Evolutionary conservation across 1,140 invertebrate species (phyloP).

Genomic region (Drosophila kurseongensis): DNA sequence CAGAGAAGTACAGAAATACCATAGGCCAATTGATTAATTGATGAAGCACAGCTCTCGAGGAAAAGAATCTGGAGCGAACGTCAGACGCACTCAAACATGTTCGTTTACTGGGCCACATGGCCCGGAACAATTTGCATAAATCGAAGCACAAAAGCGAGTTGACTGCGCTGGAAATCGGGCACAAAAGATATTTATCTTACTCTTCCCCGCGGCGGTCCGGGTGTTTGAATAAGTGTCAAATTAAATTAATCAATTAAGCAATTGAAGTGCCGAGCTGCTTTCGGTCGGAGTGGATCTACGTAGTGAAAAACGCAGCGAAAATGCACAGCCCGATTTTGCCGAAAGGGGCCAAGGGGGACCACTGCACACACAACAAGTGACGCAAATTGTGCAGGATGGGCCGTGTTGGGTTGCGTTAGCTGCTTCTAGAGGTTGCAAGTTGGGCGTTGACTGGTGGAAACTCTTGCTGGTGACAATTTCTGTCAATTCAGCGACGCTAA

Average conservation of each 20-base stretch:
- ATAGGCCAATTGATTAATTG: conserved; percentile 76
- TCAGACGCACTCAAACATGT: conserved; percentile 17
- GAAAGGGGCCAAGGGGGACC: conserved; percentile 45
- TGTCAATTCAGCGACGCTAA: conserved; percentile 81
- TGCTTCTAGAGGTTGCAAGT: neutral
- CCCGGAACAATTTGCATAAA: conserved; percentile 75
- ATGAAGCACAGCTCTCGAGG: conserved; percentile 72
- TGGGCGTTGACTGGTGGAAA: neutral
- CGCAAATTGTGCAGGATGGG: conserved; percentile 61
- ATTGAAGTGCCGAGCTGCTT: conserved; percentile 58
- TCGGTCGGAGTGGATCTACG: neutral
- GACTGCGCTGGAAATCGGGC: conserved; percentile 61
- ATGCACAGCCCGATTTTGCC: conserved; percentile 34
- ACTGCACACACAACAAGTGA: conserved; percentile 64
- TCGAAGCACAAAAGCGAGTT: conserved; percentile 74
- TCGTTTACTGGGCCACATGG: conserved; percentile 60
- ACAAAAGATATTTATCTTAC: conserved; percentile 79
- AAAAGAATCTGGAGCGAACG: conserved; percentile 69
- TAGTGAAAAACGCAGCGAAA: conserved; percentile 40
- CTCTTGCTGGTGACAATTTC: conserved; percentile 70
- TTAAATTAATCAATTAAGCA: conserved; percentile 84
- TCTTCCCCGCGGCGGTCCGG: conserved; percentile 41
- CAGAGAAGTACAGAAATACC: conserved; percentile 60
- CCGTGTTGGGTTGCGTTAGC: conserved; percentile 3
- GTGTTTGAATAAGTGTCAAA: conserved; percentile 81